A percentile compares a stretch with the other conserved stretches of the same genome.
These are phyloP conservation scores for Nycticryphes semicollaris DNA, from an alignment of 2,113 vertebrate genomes.

Conservation along the genomic window DNA sequence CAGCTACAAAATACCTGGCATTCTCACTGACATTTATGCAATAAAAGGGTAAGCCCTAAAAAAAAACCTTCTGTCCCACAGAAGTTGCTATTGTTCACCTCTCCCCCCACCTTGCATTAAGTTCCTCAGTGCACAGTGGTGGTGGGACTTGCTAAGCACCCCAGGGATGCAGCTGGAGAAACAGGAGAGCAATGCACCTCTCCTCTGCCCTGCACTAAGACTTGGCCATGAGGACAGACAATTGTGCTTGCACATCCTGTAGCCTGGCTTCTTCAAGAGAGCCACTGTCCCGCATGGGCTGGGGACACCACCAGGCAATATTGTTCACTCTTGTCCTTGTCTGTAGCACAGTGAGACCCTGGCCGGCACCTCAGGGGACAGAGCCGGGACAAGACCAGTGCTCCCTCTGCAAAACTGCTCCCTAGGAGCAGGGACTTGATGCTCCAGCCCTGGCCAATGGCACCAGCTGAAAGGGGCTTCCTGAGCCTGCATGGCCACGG, in stretches of 20 bases:
- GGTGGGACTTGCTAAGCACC: neutral
- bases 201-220: neutral
- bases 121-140: neutral
- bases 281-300: neutral
- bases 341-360: neutral
- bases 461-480: neutral
- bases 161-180: neutral
- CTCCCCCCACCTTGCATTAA: neutral
- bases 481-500: neutral
- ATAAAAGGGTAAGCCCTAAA: neutral
- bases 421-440: neutral
- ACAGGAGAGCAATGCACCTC: neutral
- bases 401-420: neutral
- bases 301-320: rapidly evolving
- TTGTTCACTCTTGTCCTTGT: neutral
- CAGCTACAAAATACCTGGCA: neutral
- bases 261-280: neutral
- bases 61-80: neutral
- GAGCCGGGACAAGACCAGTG: neutral
- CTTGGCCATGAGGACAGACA: neutral
- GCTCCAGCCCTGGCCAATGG: rapidly evolving
- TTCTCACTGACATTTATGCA: neutral
- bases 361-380: neutral
- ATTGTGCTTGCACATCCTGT: neutral
- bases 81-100: neutral